Percentiles rank a stretch among this genome's conserved stretches.
Evolutionary conservation across 2,888 invertebrate species (phyloP).

Genomic region (Athalia cordata): DNA sequence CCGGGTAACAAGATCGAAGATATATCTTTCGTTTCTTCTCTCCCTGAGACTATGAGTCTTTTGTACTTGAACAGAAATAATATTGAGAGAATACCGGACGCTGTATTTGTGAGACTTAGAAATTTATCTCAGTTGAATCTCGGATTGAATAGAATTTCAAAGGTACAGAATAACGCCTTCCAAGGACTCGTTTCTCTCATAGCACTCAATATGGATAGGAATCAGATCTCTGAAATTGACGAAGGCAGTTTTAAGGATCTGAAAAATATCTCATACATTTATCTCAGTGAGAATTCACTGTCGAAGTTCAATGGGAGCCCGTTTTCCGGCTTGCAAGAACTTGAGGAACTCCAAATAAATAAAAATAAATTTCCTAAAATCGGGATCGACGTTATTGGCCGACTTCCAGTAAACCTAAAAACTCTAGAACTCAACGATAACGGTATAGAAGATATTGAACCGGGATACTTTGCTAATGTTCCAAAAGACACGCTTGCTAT

Average conservation of each 20-base stretch:
- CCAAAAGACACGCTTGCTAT: constrained; percentile 70
- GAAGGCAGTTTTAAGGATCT: constrained; percentile 69
- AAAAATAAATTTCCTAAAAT: constrained; percentile 71
- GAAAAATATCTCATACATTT: constrained; percentile 68
- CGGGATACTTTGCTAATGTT: constrained; percentile 70
- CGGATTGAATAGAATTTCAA: constrained; percentile 16
- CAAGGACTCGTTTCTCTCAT: constrained; percentile 49
- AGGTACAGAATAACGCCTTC: constrained; percentile 9
- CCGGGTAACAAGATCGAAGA: constrained; percentile 53
- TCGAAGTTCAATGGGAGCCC: constrained; percentile 65
- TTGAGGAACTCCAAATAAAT: constrained; percentile 71
- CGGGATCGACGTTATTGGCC: constrained; percentile 67
- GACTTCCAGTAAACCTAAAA: constrained; percentile 66
- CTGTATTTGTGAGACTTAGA: constrained; percentile 50
- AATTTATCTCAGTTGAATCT: constrained; percentile 44
- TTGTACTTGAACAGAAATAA: constrained; percentile 53
- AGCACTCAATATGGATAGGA: constrained; percentile 67
- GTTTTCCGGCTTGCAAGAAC: constrained; percentile 65
- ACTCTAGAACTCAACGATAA: constrained; percentile 72
- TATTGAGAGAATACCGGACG: constrained; percentile 53
- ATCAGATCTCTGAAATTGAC: constrained; percentile 63
- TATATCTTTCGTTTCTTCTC: constrained; percentile 54
- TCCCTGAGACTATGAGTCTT: constrained; percentile 56
- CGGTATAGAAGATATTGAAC: constrained; percentile 68
- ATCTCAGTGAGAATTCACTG: constrained; percentile 67